A percentile compares a stretch with the other conserved stretches of the same genome.
Evolutionary conservation across 2,113 vertebrate species (phyloP).

Genomic region (Gracilinanus agilis): DNA sequence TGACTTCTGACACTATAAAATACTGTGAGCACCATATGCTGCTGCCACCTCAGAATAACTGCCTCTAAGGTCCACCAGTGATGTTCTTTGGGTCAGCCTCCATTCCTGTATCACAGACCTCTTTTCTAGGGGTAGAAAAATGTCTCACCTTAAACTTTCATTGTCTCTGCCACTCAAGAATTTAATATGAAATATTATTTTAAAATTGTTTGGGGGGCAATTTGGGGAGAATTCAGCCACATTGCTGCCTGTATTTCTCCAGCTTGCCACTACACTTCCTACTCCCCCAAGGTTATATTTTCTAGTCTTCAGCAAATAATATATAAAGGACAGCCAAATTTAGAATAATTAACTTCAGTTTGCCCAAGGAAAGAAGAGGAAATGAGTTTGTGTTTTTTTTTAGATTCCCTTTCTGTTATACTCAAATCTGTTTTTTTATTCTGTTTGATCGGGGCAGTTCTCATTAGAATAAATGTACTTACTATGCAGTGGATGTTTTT

Average conservation of each 20-base stretch:
- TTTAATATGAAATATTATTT: neutral
- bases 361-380: slow-evolving; percentile 26
- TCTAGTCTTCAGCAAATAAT: slow-evolving; percentile 46
- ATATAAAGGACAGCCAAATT: neutral
- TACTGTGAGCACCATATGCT: neutral
- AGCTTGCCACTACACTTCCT: neutral
- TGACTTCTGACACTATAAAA: too few relatives aligned
- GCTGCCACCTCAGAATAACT: neutral
- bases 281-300: neutral
- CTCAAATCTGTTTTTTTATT: neutral
- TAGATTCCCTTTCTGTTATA: slow-evolving; percentile 19
- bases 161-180: neutral
- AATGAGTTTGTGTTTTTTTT: slow-evolving; percentile 21
- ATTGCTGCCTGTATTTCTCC: neutral
- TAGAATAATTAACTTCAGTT: slow-evolving; percentile 18
- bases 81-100: neutral
- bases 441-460: slow-evolving; percentile 15
- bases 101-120: neutral
- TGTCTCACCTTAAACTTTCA: neutral
- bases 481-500: neutral
- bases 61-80: neutral
- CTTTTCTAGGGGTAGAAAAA: neutral
- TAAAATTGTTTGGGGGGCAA: neutral
- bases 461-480: slow-evolving; percentile 38
- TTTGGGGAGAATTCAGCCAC: neutral